Evolutionary conservation across 1,140 invertebrate species (phyloP).

Genomic region (Cepaea nemoralis): DNA sequence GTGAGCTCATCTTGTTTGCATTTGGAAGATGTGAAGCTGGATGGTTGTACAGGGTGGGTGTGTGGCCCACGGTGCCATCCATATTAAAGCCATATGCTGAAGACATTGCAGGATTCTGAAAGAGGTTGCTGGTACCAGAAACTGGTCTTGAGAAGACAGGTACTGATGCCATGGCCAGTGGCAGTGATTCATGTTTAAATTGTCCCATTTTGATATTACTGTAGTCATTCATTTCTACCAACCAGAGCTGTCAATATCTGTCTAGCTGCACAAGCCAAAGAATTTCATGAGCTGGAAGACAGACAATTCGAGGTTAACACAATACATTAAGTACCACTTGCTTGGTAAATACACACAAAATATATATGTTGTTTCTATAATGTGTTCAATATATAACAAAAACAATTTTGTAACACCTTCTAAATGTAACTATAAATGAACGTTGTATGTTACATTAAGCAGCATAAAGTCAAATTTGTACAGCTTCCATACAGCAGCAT

Average conservation of each 20-base stretch:
- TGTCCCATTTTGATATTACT: not conserved
- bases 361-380: too few relatives aligned
- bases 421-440: too few relatives aligned
- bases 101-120: conserved; percentile 8
- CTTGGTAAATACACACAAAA: too few relatives aligned
- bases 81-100: conserved; percentile 1
- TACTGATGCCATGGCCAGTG: not conserved
- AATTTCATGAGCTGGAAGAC: not conserved
- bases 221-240: not conserved
- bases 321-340: too few relatives aligned
- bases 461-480: too few relatives aligned
- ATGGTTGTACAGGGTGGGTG: not conserved
- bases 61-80: not conserved
- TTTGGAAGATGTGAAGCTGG: not conserved
- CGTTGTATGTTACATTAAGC: too few relatives aligned
- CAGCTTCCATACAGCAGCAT: too few relatives aligned
- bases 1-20: not conserved
- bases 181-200: not conserved
- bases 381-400: too few relatives aligned
- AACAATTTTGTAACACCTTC: too few relatives aligned
- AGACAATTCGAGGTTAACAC: too few relatives aligned
- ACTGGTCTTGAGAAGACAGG: not conserved
- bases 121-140: not conserved
- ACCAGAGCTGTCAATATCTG: not conserved
- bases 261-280: not conserved